Evolutionary conservation across 2,113 vertebrate genomes (phyloP).

Genomic region (Hippocampus abdominalis): DNA sequence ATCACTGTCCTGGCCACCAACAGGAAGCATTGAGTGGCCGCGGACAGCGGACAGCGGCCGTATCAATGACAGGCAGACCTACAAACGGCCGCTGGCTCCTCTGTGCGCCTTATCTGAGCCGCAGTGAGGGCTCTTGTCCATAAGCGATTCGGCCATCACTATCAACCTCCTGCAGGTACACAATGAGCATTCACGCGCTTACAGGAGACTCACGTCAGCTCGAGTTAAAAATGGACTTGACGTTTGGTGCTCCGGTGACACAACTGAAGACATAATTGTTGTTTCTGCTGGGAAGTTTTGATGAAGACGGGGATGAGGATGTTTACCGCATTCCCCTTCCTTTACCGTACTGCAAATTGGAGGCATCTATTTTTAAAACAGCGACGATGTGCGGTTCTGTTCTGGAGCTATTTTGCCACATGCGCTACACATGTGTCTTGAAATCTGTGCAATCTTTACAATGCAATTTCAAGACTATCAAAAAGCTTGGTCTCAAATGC

Average conservation of each 20-base stretch:
- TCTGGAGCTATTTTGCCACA: too few species aligned
- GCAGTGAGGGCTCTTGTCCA: conserved; percentile 38
- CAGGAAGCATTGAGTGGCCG: conserved; percentile 32
- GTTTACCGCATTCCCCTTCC: background rate
- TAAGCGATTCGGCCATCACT: conserved; percentile 60
- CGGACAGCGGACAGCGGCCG: conserved; percentile 46
- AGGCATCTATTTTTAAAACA: background rate
- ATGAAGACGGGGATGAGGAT: background rate
- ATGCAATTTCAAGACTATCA: too few species aligned
- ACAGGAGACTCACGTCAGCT: conserved; percentile 14
- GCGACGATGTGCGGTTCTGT: too few species aligned
- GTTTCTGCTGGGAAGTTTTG: background rate
- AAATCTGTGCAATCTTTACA: too few species aligned
- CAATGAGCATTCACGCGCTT: conserved; percentile 22
- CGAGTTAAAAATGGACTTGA: conserved; percentile 10
- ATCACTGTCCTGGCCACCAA: conserved; percentile 23
- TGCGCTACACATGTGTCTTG: too few species aligned
- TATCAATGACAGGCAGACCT: conserved; percentile 66
- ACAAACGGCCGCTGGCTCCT: conserved; percentile 39
- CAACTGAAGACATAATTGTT: background rate
- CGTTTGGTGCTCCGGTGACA: background rate
- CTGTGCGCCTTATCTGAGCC: conserved; percentile 57
- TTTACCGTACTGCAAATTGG: background rate
- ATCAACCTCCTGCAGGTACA: conserved; percentile 57
- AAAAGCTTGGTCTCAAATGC: too few species aligned